A percentile compares a stretch with the other conserved stretches of the same genome.
Evolutionary conservation across 1,140 invertebrate species (phyloP).

Genomic region (Drosophila lacteicornis): DNA sequence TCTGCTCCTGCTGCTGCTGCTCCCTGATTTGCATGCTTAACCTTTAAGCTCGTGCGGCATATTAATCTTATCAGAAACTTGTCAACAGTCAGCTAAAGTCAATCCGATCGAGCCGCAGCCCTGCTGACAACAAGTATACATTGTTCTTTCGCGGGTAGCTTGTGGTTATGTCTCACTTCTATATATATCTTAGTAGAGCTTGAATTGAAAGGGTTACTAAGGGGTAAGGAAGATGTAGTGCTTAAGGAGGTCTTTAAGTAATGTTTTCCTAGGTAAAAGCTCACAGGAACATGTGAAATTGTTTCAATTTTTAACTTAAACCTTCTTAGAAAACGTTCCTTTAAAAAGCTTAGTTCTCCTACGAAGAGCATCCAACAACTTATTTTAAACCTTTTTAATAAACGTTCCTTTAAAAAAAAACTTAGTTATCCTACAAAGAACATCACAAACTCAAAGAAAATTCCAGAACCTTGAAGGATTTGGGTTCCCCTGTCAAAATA

Average conservation of each 20-base stretch:
- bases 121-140: constrained; percentile 72
- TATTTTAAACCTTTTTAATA: too few relatives aligned
- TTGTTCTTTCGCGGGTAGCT: constrained; percentile 54
- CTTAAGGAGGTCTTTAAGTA: neutral
- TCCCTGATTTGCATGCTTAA: constrained; percentile 70
- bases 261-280: neutral
- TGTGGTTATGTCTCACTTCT: constrained; percentile 35
- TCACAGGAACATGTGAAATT: neutral
- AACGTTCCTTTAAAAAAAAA: too few relatives aligned
- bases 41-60: constrained; percentile 63
- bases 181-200: constrained; percentile 9
- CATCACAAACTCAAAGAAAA: neutral
- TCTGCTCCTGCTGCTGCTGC: neutral
- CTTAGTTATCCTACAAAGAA: neutral
- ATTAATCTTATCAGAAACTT: constrained; percentile 83
- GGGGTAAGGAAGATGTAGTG: neutral
- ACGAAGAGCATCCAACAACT: too few relatives aligned
- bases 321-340: too few relatives aligned
- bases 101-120: constrained; percentile 39
- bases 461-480: neutral
- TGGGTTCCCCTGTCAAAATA: constrained; percentile 1
- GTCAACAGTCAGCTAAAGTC: constrained; percentile 72
- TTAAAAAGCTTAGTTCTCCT: too few relatives aligned
- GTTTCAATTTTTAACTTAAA: too few relatives aligned
- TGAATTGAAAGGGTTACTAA: neutral